phyloP scores from a whole-genome alignment of 2,888 invertebrate species.

The Tipula vernalis region DNA sequence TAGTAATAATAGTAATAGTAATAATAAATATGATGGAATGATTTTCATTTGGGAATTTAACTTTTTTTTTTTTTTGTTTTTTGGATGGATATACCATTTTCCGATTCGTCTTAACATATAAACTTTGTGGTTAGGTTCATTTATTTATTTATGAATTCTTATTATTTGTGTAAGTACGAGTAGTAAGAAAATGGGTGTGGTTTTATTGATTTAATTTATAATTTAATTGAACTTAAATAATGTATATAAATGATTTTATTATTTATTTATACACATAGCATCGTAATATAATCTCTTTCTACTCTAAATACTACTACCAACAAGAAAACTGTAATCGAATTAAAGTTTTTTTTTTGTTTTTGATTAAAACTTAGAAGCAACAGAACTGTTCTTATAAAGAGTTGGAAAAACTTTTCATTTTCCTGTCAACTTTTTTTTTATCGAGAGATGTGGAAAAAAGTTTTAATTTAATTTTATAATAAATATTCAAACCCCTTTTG shows the following conservation, averaged over 20 bases:
- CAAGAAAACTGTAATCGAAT: background rate
- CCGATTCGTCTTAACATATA: background rate
- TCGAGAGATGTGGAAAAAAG: background rate
- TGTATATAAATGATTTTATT: background rate
- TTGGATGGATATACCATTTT: background rate
- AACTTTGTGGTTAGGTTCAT: background rate
- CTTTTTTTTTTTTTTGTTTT: background rate
- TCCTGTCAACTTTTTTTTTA: background rate
- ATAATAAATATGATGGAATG: background rate
- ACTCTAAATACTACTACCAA: background rate
- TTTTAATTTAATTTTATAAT: background rate
- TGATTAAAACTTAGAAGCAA: background rate
- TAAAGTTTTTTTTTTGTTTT: background rate
- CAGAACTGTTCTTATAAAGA: background rate
- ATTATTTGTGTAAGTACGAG: background rate
- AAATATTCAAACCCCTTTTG: background rate
- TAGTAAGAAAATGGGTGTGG: background rate
- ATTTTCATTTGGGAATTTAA: background rate
- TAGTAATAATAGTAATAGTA: background rate
- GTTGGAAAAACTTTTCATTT: background rate
- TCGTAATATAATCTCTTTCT: background rate
- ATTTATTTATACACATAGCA: background rate
- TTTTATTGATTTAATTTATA: background rate
- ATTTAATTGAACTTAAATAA: background rate
- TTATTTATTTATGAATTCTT: background rate